Conservation (phyloP, 2,113 vertebrate genomes). For the Gymnocephalus cernua region DNA sequence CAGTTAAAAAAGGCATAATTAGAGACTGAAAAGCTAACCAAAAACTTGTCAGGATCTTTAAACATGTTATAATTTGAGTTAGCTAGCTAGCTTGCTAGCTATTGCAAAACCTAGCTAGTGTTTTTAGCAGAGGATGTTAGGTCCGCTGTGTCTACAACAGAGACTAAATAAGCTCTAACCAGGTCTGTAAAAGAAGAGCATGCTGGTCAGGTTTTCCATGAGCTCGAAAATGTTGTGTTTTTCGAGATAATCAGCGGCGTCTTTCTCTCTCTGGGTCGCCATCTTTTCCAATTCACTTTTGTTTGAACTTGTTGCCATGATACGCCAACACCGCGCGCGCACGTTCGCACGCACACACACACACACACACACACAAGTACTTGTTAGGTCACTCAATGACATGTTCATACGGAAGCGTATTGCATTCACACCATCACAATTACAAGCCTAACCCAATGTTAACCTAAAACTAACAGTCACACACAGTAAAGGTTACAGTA, state of each 20-base stretch:
- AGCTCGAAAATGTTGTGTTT: constrained; percentile 78
- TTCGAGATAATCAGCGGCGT: constrained; percentile 70
- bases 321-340: constrained; percentile 18
- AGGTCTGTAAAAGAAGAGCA: constrained; percentile 80
- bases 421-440: too few relatives aligned
- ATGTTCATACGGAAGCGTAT: too few relatives aligned
- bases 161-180: constrained; percentile 53
- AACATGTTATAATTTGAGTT: background rate
- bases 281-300: constrained; percentile 45
- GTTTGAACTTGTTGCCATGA: constrained; percentile 80
- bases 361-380: background rate
- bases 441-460: too few relatives aligned
- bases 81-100: background rate
- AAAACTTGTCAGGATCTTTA: too few relatives aligned
- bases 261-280: constrained; percentile 70
- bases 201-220: constrained; percentile 76
- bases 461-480: too few relatives aligned
- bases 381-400: background rate
- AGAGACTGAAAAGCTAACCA: background rate
- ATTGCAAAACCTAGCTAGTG: background rate
- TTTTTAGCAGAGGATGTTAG: background rate
- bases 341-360: background rate
- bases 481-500: too few relatives aligned
- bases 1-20: background rate
- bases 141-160: background rate